phyloP scores from a whole-genome alignment of 2,797 vertebrate genomes.

The Yasuhikotakia modesta region DNA sequence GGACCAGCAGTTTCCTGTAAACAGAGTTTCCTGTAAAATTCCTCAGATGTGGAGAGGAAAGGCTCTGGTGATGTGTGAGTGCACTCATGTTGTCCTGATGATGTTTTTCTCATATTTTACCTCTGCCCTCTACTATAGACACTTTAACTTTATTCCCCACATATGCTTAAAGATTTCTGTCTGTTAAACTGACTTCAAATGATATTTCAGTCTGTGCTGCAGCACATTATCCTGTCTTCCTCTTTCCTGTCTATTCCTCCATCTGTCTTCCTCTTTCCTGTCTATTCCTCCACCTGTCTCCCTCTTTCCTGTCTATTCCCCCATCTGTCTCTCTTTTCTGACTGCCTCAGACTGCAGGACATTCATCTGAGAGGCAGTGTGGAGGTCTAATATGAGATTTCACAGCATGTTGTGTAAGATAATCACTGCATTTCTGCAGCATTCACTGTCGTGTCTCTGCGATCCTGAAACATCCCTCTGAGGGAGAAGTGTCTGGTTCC shows the following conservation, averaged over 20 bases:
- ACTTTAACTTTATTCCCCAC: no score
- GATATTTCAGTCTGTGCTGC: no score
- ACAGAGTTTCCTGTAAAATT: not conserved
- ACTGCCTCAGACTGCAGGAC: conserved; percentile 69
- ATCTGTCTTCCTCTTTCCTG: no score
- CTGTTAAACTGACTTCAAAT: no score
- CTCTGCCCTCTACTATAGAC: no score
- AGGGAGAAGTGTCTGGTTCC: conserved; percentile 78
- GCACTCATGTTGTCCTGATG: no score
- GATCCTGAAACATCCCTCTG: conserved; percentile 68
- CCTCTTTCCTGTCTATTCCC: no score
- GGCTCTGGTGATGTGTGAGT: not conserved
- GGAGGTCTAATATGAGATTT: conserved; percentile 53
- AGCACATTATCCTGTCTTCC: no score
- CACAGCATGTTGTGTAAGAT: conserved; percentile 24
- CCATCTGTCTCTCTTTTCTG: no score
- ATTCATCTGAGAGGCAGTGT: conserved; percentile 70
- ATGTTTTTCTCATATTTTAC: no score
- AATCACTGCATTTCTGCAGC: conserved; percentile 51
- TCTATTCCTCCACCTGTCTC: not conserved
- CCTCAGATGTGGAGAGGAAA: not conserved
- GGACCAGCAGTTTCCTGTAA: not conserved
- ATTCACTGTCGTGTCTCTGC: conserved; percentile 60
- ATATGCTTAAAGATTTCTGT: no score
- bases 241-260: no score